These are phyloP conservation scores for Blera fallax DNA, from an alignment of 2,888 invertebrate genomes.

Conservation along the genomic window DNA sequence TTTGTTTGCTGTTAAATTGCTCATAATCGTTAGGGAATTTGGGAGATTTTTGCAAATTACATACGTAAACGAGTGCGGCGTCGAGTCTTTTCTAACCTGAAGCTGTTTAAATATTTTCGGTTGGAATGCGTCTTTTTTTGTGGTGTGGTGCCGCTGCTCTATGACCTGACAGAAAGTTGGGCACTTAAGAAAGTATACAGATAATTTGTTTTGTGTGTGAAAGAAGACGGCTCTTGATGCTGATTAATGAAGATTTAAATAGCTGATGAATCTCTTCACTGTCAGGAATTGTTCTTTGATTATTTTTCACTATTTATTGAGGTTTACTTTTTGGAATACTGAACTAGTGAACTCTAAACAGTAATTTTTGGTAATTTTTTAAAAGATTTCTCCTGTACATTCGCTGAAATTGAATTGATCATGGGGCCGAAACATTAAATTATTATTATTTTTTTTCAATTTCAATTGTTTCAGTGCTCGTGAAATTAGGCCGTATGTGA, in stretches of 20 bases:
- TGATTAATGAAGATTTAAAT: background rate
- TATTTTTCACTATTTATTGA: background rate
- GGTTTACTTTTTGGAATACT: background rate
- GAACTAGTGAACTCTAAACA: background rate
- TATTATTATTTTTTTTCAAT: no score
- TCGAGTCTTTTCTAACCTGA: background rate
- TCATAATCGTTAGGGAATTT: background rate
- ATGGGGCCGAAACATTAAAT: no score
- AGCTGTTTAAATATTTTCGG: background rate
- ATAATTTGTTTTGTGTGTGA: background rate
- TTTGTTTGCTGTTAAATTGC: constrained; percentile 2
- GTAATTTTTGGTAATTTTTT: background rate
- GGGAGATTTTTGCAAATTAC: background rate
- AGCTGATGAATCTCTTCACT: background rate
- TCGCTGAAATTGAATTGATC: no score
- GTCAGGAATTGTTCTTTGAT: background rate
- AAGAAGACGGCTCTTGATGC: background rate
- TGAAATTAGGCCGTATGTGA: no score
- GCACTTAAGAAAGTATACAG: background rate
- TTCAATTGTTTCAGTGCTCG: no score
- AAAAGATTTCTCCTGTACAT: no score
- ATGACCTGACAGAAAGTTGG: background rate
- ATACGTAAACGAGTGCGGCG: background rate
- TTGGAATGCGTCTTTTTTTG: background rate
- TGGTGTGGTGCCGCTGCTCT: background rate